These are phyloP conservation scores for Sceloporus undulatus DNA, from an alignment of 2,113 vertebrate genomes.

Conservation along the genomic window DNA sequence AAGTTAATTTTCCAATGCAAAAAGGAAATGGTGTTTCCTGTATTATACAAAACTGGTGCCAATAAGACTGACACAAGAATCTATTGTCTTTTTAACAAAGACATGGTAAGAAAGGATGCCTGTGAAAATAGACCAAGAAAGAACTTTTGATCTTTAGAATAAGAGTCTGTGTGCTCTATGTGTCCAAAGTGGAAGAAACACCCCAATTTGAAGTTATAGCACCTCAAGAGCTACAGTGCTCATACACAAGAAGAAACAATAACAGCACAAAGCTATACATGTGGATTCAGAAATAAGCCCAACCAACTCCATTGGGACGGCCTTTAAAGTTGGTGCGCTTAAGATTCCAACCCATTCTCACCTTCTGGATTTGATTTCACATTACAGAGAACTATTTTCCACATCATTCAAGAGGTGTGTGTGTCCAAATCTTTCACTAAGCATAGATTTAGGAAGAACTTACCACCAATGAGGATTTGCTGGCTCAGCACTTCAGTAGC, in stretches of 20 bases:
- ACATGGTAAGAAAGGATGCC: constrained; percentile 76
- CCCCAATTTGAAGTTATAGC: background rate
- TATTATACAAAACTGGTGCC: constrained; percentile 83
- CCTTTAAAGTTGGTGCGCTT: background rate
- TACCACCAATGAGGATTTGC: too few species aligned
- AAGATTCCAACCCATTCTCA: background rate
- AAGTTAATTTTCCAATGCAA: constrained; percentile 86
- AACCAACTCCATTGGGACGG: background rate
- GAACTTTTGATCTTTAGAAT: constrained; percentile 78
- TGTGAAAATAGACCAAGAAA: constrained; percentile 79
- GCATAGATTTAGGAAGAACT: background rate
- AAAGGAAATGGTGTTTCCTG: constrained; percentile 87
- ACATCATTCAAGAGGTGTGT: too few species aligned
- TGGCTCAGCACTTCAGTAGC: too few species aligned
- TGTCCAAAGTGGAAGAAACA: constrained; percentile 4
- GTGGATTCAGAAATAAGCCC: background rate
- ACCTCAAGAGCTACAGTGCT: background rate
- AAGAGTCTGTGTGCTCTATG: background rate
- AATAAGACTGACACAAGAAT: constrained; percentile 81
- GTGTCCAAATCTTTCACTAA: background rate
- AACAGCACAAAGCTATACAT: background rate
- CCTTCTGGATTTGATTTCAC: background rate
- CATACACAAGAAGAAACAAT: background rate
- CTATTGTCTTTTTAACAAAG: constrained; percentile 85
- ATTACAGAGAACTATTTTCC: background rate